phyloP scores from a whole-genome alignment of 2,113 vertebrate genomes.

The Lepidiolamprologus cunningtoni region DNA sequence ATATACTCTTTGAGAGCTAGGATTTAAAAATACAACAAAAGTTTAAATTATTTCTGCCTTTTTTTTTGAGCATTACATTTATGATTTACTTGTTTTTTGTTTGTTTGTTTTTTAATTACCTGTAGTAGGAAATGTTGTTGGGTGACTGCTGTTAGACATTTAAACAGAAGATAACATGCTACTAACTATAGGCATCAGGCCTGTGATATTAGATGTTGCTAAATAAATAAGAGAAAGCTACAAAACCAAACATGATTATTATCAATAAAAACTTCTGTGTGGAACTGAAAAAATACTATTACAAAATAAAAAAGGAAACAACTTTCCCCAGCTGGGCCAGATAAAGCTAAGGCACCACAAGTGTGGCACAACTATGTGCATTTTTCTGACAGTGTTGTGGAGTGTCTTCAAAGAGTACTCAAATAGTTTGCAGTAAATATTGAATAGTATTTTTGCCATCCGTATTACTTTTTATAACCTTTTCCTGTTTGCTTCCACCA shows the following conservation, averaged over 20 bases:
- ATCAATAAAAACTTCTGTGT: not conserved
- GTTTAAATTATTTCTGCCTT: not conserved
- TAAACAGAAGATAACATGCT: not conserved
- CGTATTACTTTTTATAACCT: not conserved
- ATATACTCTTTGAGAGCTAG: not conserved
- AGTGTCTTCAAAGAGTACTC: not conserved
- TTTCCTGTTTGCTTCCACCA: not conserved
- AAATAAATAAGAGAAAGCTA: not conserved
- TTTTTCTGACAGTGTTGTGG: not conserved
- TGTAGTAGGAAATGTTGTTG: not conserved
- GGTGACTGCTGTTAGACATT: not conserved
- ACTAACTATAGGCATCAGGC: not conserved
- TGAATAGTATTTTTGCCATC: not conserved
- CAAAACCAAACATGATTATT: not conserved
- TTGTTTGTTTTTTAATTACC: not conserved
- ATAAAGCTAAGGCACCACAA: not conserved
- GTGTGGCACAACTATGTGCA: not conserved
- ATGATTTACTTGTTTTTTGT: not conserved
- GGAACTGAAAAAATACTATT: not conserved
- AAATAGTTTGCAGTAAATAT: not conserved
- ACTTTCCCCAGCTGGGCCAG: not conserved
- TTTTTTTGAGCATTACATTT: not conserved
- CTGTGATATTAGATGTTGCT: not conserved
- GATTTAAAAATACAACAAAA: not conserved
- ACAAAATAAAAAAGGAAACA: not conserved